Base-by-base conservation (phyloP, 1,140 invertebrate species). In the Acyrthosiphon pisum region DNA sequence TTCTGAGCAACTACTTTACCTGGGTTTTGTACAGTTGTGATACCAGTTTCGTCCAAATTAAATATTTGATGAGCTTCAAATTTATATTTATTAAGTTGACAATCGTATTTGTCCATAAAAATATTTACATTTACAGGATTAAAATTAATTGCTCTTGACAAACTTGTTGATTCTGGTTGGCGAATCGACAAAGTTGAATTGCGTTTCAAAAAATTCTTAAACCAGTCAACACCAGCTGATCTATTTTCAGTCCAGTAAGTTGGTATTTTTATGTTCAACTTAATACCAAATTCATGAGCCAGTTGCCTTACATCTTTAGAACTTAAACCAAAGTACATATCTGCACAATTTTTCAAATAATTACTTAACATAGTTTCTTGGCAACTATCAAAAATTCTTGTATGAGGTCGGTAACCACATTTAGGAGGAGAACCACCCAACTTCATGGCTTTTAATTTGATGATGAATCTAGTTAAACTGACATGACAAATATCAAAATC, bases 201-300 rank as follows among this genome's bases (percentile, higher is more conserved):
- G 3, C 90, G 48, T 91, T 60, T 60, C 1, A 91, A 46, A 26
- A 91, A 91, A 56, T 20, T 46, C 0, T 4, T 6, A 53, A 91
- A 91, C 48, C 90, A 91, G 6, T 91, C 90, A 68, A 6, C 56
- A 68, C 37, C 81, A 8, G 81, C 37, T 8, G 8, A 84, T 84
- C 4, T 4, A 84, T 91, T 8, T 35, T 68, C 6, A 6, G 23
- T 41, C 93, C 86, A 93, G 37, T 44, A 9, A 56, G 46, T 6
- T 86, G 93, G 93, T 41, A 60, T 6, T 93, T 41, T 93, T 89
- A 86, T 6, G 23, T 89, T 68, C 6, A 86, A 86, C 9, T 81
- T 53, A 14, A 89, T 22, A 8, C 53, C 93, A 93, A 93, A 93
- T 87, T 93, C 83, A 81, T 88, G 89, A 41, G 93, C 83, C 7